A percentile compares a stretch with the other conserved stretches of the same genome.
These are phyloP conservation scores for Luidia sarsii DNA, from an alignment of 53 echinoderm and acorn worm genomes.

Conservation along the genomic window DNA sequence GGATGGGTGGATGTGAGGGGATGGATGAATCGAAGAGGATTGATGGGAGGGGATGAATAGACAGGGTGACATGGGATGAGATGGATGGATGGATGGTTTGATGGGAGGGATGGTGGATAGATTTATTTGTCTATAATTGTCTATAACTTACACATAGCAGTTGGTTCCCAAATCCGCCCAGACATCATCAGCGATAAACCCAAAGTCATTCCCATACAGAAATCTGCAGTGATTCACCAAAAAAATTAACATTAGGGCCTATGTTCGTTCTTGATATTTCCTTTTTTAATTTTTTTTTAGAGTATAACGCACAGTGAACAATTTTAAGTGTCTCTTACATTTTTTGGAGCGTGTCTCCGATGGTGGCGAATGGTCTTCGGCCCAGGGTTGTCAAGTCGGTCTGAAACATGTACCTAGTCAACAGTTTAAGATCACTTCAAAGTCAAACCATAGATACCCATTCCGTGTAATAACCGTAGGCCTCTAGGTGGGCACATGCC, in stretches of 20 bases:
- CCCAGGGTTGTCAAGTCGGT: not conserved
- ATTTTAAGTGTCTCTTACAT: not conserved
- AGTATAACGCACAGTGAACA: no score
- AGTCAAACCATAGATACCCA: no score
- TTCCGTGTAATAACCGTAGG: no score
- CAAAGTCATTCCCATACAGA: constrained; percentile 7
- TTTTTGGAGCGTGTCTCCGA: not conserved
- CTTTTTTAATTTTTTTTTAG: no score
- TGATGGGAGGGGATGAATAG: no score
- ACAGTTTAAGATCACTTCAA: not conserved
- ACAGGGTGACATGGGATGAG: no score
- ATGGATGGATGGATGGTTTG: no score
- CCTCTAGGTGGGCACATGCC: no score
- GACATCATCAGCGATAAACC: not conserved
- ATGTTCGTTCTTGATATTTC: not conserved
- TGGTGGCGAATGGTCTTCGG: constrained; percentile 5
- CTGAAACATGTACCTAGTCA: constrained; percentile 20
- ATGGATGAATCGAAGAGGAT: no score
- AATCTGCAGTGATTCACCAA: not conserved
- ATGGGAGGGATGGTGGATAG: no score
- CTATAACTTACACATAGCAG: constrained; percentile 21
- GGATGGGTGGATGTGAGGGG: no score
- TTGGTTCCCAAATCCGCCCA: constrained; percentile 22
- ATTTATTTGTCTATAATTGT: not conserved
- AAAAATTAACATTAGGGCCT: not conserved